These are phyloP conservation scores for Rhipidura dahli DNA, from an alignment of 2,113 vertebrate species.

Conservation along the genomic window DNA sequence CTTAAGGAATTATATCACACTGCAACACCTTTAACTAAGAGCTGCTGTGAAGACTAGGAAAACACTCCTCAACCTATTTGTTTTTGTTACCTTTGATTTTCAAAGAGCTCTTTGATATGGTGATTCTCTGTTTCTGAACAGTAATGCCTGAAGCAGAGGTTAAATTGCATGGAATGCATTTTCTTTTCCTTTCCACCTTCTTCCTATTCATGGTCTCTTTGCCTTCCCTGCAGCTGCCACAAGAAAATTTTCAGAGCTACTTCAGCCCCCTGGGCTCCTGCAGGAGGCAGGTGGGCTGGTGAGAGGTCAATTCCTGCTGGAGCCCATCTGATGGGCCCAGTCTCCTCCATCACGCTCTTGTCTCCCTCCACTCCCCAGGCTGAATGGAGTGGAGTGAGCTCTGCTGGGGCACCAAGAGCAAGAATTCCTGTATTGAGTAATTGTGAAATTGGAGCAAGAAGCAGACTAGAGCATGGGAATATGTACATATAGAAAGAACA, in stretches of 20 bases:
- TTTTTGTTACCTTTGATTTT: constrained; percentile 13
- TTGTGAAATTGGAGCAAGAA: not conserved
- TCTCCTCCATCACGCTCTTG: not conserved
- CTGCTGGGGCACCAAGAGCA: not conserved
- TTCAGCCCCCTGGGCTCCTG: not conserved
- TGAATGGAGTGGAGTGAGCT: not conserved
- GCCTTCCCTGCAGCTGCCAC: not conserved
- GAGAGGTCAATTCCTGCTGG: not conserved
- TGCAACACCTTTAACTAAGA: not conserved
- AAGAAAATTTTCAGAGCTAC: not conserved
- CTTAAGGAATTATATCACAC: not conserved
- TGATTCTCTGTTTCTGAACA: constrained; percentile 9
- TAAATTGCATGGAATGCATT: not conserved
- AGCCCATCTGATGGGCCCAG: not conserved
- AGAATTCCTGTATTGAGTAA: not conserved
- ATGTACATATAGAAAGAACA: not conserved
- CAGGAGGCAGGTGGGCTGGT: not conserved
- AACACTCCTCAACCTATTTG: not conserved
- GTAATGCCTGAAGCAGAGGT: constrained; percentile 16
- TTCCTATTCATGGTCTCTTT: not conserved
- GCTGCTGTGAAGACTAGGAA: not conserved
- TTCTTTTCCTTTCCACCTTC: not conserved
- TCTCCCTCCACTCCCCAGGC: not conserved
- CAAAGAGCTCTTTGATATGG: constrained; percentile 50
- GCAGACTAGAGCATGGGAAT: not conserved